Base-by-base conservation (phyloP, 2,113 vertebrate genomes). In the Chiloscyllium plagiosum region DNA sequence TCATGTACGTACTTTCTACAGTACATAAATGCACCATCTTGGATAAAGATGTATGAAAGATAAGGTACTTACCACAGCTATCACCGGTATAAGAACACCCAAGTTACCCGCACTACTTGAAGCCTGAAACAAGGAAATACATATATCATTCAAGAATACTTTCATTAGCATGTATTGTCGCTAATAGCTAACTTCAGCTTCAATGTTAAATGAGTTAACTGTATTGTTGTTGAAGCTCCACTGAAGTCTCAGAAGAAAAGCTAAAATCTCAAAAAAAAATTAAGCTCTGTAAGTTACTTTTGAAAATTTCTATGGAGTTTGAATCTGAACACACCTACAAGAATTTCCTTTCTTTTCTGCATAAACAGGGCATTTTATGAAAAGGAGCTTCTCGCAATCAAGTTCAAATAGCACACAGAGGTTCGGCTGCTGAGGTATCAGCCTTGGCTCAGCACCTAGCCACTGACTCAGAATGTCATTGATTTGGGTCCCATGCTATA, bases 71-170 rank as follows among this genome's bases (percentile, higher is more conserved):
- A 99, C 99, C 98, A 99, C 99, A 96, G 99, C 99, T 96, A 99
- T 99, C 24, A 99, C 99, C 90, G 99, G 99, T 96, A 99, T 99
- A 70, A 99, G 98, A 72, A 99, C 99, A 47, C 99, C 99, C 94
- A 99, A 98, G 97, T 99, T 99, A 7, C 99, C 99, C 2, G 99
- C 99, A 0, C 99, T 99, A 96, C 99, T 99, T 19, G 99, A 99
- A 78, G 99, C 98, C 99, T 99, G 96, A 96, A 96, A 96, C 96
- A 78, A 96, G 97, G 83, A 97, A 95, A 96, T 0, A 33, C n/a
- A 70, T 76, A 15, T 26, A 8, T 15, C 65, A n/a, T 37, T 52
- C 8, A 50, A 24, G 68, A 94, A 89, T 24, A 78, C 70, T 37
- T 95, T 93, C 93, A 50, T 47, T 13, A 72, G 8, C 70, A 17